phyloP scores from a whole-genome alignment of 2,888 invertebrate species.

The Carpatolechia fugitivella region DNA sequence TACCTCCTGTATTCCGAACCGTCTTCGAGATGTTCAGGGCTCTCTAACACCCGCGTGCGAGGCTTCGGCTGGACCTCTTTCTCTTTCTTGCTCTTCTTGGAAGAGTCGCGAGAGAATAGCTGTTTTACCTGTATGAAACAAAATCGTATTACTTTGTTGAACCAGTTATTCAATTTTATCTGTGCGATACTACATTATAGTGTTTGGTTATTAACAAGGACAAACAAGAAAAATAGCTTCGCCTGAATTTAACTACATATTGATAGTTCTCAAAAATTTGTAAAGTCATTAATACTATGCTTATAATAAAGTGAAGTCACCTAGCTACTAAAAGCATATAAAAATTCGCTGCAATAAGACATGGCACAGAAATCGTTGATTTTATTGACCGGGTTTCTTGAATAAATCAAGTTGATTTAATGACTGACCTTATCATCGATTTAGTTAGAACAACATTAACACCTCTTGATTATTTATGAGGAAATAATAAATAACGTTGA shows the following conservation, averaged over 20 bases:
- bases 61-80: conserved; percentile 78
- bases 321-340: no score
- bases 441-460: not conserved
- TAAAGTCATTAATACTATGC: no score
- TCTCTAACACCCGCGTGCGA: conserved; percentile 76
- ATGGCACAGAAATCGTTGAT: not conserved
- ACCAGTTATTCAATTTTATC: not conserved
- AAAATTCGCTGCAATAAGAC: not conserved
- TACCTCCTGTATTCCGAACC: conserved; percentile 72
- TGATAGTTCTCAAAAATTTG: no score
- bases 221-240: no score
- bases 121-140: conserved; percentile 80
- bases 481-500: not conserved
- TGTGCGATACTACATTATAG: no score
- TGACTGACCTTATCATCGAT: not conserved
- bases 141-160: not conserved
- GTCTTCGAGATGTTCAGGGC: conserved; percentile 74
- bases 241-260: no score
- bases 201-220: no score
- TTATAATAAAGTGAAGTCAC: no score
- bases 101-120: conserved; percentile 84
- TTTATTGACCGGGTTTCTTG: not conserved
- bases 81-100: conserved; percentile 84
- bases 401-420: conserved; percentile 9
- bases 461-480: not conserved